A percentile compares a stretch with the other conserved stretches of the same genome.
These are phyloP conservation scores for Latrodectus elegans DNA, from an alignment of 2,888 invertebrate species.

Conservation along the genomic window DNA sequence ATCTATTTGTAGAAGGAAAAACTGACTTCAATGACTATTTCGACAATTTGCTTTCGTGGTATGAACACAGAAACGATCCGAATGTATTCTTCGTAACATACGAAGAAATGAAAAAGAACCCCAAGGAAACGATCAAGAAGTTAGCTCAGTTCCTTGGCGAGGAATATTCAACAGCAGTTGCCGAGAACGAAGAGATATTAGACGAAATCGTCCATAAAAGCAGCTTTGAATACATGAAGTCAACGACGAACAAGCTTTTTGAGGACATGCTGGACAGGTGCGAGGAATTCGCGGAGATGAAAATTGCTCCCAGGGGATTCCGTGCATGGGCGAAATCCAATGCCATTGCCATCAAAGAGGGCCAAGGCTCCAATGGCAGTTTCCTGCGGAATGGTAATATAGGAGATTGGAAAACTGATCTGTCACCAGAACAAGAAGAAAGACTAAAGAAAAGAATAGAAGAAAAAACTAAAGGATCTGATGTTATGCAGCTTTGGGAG, in stretches of 20 bases:
- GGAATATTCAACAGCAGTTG: constrained; percentile 32
- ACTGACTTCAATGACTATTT: constrained; percentile 71
- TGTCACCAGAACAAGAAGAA: constrained; percentile 61
- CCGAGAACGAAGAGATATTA: constrained; percentile 41
- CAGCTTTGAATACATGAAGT: constrained; percentile 69
- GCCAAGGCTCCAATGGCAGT: constrained; percentile 51
- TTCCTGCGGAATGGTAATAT: constrained; percentile 73
- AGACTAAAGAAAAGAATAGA: constrained; percentile 46
- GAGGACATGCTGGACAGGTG: constrained; percentile 48
- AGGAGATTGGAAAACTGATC: constrained; percentile 74
- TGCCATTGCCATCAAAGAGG: constrained; percentile 43
- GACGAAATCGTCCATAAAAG: constrained; percentile 60
- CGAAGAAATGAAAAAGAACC: constrained; percentile 75
- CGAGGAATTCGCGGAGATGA: constrained; percentile 44
- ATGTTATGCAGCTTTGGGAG: constrained; percentile 66
- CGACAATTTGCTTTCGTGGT: constrained; percentile 70
- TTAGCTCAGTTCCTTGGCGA: constrained; percentile 70
- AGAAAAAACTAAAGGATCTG: constrained; percentile 58
- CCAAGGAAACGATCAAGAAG: constrained; percentile 66
- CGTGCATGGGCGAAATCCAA: constrained; percentile 35
- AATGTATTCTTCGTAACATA: constrained; percentile 75
- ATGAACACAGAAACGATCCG: constrained; percentile 71
- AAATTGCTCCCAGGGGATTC: constrained; percentile 40
- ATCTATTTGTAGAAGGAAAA: constrained; percentile 75
- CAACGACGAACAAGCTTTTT: constrained; percentile 46